Evolutionary conservation across 30 jellyfish, hydroid and myxozoan genomes (phyloP), one percentile per base, ranked within the genome.

Genomic region (Pelagia noctiluca): DNA sequence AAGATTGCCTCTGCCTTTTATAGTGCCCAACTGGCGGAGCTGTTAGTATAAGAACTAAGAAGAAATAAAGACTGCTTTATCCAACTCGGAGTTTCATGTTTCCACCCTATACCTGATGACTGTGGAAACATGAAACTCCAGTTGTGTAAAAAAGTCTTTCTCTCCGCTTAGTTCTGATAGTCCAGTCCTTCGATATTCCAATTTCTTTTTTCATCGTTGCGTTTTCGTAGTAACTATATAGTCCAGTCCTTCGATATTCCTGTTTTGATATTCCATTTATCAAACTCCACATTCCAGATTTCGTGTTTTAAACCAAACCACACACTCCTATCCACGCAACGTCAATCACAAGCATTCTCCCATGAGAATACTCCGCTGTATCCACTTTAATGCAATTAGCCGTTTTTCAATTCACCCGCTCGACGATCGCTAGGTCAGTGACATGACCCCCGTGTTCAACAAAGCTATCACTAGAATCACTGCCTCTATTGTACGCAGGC

Each of bases 381-480:
- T 42, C 34, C 78, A 66, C 53, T 35, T 66, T 19, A 21, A 66
- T 28, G n/a, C 53, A 42, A 30, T 66, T 66, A 32, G 50, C 57
- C 33, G 57, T 66, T 16, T 10, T 30, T 66, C 0, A 30, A 66
- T 28, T 30, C 60, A 57, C 78, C 28, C 62, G 63, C 50, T 12
- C 29, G 49, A 3, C 24, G 29, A 21, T 3, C 2, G 7, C 76
- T 4, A 63, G 50, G 76, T 63, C 50, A 63, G 2, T 63, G 47
- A 63, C 50, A 26, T 26, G 26, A 31, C 62, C 92, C 92, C 92
- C 92, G 86, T 79, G 82, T 63, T 82, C 70, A 33, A 0, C 86
- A 35, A 69, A 68, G 84, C 80, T 52, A 19, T 30, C 82, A 70
- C 50, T 82, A 86, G 57, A 64, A 35, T 80, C 80, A 85, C 75